A percentile compares a stretch with the other conserved stretches of the same genome.
Evolutionary conservation across 2,797 vertebrate species (phyloP).

Genomic region (Poeciliopsis paucimaculata): DNA sequence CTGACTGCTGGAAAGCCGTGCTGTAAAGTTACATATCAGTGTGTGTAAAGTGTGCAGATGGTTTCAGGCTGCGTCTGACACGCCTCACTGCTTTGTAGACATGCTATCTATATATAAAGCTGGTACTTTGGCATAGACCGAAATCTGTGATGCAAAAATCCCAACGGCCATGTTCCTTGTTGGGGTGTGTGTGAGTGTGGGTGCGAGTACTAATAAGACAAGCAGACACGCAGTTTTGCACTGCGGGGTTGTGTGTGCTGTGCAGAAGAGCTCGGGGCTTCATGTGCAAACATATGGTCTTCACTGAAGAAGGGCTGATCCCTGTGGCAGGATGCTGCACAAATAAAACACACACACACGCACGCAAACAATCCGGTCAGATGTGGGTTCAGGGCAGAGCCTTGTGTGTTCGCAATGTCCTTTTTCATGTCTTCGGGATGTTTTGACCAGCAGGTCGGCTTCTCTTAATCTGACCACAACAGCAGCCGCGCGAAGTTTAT

Average conservation of each 20-base stretch:
- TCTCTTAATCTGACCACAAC: not conserved
- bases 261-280: slow-evolving; percentile 49
- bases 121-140: slow-evolving; percentile 61
- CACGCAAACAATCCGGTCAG: slow-evolving; percentile 15
- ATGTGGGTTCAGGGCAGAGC: slow-evolving; percentile 22
- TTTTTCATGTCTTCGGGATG: not conserved
- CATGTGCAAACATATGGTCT: slow-evolving; percentile 79
- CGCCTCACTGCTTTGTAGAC: slow-evolving; percentile 72
- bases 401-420: not conserved
- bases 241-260: slow-evolving; percentile 46
- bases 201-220: slow-evolving; percentile 26
- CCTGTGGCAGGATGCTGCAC: slow-evolving; percentile 52
- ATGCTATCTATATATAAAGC: slow-evolving; percentile 65
- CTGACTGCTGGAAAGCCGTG: slow-evolving; percentile 18
- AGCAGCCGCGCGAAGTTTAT: not conserved
- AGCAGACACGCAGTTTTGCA: slow-evolving; percentile 29
- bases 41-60: slow-evolving; percentile 20
- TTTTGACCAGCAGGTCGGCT: slow-evolving; percentile 2
- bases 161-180: slow-evolving; percentile 16
- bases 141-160: slow-evolving; percentile 56
- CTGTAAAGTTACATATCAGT: slow-evolving; percentile 19
- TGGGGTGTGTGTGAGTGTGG: not conserved
- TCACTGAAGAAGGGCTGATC: slow-evolving; percentile 76
- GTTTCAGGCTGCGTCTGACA: slow-evolving; percentile 57
- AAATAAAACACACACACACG: slow-evolving; percentile 13